A percentile compares a stretch with the other conserved stretches of the same genome.
Evolutionary conservation across 2,113 vertebrate species (phyloP).

Genomic region (Sula dactylatra): DNA sequence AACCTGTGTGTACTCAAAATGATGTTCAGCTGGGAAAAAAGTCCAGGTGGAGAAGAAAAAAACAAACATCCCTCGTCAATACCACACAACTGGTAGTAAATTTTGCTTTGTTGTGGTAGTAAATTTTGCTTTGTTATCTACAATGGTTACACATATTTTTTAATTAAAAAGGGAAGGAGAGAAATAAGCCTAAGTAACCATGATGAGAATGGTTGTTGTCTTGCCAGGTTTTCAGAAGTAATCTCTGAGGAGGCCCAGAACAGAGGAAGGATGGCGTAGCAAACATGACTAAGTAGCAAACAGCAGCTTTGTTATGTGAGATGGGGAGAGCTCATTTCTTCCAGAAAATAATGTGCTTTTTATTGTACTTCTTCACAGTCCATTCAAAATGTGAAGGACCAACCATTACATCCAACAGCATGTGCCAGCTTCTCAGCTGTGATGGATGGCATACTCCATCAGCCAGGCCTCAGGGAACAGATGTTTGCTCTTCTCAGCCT

Average conservation of each 20-base stretch:
- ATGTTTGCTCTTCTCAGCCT: background rate
- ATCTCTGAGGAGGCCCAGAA: background rate
- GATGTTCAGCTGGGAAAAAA: background rate
- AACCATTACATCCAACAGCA: background rate
- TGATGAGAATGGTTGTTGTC: background rate
- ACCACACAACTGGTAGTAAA: background rate
- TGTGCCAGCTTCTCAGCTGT: background rate
- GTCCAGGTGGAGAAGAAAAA: background rate
- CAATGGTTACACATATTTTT: background rate
- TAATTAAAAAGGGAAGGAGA: background rate
- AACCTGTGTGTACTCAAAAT: background rate
- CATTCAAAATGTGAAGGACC: background rate
- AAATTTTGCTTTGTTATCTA: background rate
- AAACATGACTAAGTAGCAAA: background rate
- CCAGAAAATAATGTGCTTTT: background rate
- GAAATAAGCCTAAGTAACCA: background rate
- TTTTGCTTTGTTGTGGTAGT: background rate
- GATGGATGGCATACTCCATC: background rate
- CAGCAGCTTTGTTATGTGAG: background rate
- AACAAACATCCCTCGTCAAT: background rate
- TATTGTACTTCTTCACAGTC: background rate
- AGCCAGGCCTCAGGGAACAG: rapidly evolving
- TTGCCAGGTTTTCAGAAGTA: background rate
- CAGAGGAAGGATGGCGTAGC: background rate
- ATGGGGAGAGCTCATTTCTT: background rate